These are phyloP conservation scores for Hymenochirus boettgeri DNA, from an alignment of 2,113 vertebrate genomes.

Conservation along the genomic window DNA sequence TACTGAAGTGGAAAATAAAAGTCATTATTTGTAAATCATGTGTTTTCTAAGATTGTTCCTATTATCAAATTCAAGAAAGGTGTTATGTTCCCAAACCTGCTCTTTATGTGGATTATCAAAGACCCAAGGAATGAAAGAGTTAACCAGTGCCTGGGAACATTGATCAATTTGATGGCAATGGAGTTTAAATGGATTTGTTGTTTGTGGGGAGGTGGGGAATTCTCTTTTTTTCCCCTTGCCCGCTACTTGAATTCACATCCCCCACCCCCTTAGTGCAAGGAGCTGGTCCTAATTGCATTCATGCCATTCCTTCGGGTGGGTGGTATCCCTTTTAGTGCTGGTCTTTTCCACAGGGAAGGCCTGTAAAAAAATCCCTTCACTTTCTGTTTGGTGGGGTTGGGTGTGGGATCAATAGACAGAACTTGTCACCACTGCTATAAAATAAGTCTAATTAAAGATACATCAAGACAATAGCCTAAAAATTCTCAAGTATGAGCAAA, in stretches of 20 bases:
- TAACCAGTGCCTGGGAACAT: constrained; percentile 58
- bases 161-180: constrained; percentile 77
- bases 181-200: constrained; percentile 71
- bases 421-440: constrained; percentile 58
- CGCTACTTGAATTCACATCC: constrained; percentile 60
- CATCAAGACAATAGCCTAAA: constrained; percentile 4
- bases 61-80: no score
- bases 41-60: no score
- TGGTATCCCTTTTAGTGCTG: constrained; percentile 74
- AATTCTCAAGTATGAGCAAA: background rate
- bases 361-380: constrained; percentile 60
- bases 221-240: constrained; percentile 45
- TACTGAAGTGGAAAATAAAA: no score
- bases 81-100: no score
- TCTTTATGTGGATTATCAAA: background rate
- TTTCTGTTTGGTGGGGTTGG: constrained; percentile 44
- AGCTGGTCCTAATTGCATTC: constrained; percentile 77
- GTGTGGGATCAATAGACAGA: constrained; percentile 56
- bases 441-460: constrained; percentile 38
- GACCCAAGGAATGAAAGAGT: constrained; percentile 43
- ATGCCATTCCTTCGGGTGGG: constrained; percentile 86
- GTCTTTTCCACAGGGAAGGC: constrained; percentile 60
- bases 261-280: constrained; percentile 56
- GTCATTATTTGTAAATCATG: no score
- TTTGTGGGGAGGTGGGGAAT: constrained; percentile 58